Base-by-base conservation (phyloP, 2,888 invertebrate genomes). In the Melikaiella ostensackeni region DNA sequence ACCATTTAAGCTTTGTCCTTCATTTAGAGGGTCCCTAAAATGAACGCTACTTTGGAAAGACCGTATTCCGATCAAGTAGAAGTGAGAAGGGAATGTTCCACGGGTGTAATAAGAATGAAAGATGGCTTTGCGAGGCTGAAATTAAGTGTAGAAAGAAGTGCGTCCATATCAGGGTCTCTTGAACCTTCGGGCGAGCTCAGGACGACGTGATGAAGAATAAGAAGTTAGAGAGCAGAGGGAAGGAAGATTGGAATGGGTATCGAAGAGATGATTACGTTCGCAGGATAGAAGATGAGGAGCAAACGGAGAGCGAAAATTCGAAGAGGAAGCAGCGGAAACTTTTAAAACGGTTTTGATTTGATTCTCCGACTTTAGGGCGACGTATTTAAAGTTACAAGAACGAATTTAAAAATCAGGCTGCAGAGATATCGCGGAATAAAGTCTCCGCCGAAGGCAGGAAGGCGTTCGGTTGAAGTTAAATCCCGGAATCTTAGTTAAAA, bases 401-500 rank as follows among this genome's bases (percentile, higher is more conserved):
- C 85, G 89, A 90, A 90, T 90, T 90, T 90, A 90, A 90, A 88
- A 90, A 90, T 88, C 84, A 79, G 70, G 82, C 84, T 81, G 82
- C 76, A 82, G 83, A 84, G 78, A 85, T 84, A 84, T 82, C 38
- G 50, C 46, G 19, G 13, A 74, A 59, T 74, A 19, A 74, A 61
- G 74, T 76, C 75, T 75, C 74, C 79, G 55, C 19, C 59, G 55
- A 30, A 27, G 59, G 46, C 61, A 74, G 62, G 74, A 79, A 75
- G 62, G 63, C 77, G 78, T 78, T 79, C 64, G 80, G 76, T 79
- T 74, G 75, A 84, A 88, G 86, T 90, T 88, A 86, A 89, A 89
- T 88, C 88, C 86, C 77, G 84, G 86, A 90, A 89, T 89, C 89
- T 90, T 89, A 89, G 89, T 88, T 90, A 89, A 90, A 90, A 88